Conservation (phyloP, 2,888 invertebrate genomes). For the Caenorhabditis virilis region DNA sequence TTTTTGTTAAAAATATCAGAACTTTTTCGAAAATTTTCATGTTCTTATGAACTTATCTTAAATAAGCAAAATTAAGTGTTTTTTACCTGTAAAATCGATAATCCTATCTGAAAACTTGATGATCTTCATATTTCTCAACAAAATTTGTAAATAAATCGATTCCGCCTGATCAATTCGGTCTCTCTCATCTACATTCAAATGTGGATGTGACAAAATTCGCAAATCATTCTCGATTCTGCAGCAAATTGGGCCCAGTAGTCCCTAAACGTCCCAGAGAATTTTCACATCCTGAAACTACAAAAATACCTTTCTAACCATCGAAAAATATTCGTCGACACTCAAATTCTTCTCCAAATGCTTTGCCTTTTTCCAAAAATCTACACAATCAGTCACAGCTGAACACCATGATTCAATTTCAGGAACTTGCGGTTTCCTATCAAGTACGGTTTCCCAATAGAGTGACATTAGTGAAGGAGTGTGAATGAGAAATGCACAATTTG, state of each 20-base stretch:
- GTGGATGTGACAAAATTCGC: conserved; percentile 83
- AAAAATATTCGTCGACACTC: background rate
- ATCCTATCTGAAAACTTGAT: background rate
- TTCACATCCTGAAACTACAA: too few species aligned
- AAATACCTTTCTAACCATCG: background rate
- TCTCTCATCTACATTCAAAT: conserved; percentile 41
- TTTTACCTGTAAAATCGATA: conserved; percentile 3
- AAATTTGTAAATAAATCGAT: background rate
- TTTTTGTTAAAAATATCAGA: too few species aligned
- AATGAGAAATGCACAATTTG: conserved; percentile 79
- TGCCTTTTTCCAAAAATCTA: background rate
- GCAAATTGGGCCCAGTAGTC: conserved; percentile 73
- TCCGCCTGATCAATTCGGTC: background rate
- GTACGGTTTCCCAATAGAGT: conserved; percentile 38
- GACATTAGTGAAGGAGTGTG: conserved; percentile 77
- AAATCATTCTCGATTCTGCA: conserved; percentile 89
- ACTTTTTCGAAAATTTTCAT: too few species aligned
- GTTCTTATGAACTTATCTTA: too few species aligned
- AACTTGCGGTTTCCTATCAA: conserved; percentile 24
- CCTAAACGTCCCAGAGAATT: too few species aligned
- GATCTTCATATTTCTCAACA: background rate
- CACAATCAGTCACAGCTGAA: background rate
- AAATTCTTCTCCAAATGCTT: background rate
- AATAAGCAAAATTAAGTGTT: too few species aligned
- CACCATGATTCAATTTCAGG: conserved; percentile 1